Conservation (phyloP, 2,888 invertebrate species). For the Ceramica pisi region DNA sequence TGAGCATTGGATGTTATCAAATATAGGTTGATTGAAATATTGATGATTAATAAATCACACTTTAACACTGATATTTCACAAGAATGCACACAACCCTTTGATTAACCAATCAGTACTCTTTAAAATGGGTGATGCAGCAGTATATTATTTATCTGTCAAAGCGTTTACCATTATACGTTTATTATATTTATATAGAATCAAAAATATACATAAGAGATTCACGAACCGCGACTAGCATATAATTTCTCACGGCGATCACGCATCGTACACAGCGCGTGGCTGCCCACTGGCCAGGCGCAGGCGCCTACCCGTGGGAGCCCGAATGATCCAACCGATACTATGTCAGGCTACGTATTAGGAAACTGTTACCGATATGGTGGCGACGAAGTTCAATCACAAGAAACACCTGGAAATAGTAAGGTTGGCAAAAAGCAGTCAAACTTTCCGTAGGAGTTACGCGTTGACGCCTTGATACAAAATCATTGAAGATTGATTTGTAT, state of each 20-base stretch:
- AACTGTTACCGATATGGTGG: constrained; percentile 69
- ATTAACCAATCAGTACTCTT: background rate
- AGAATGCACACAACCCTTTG: background rate
- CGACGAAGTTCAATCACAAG: constrained; percentile 44
- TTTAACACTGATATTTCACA: constrained; percentile 1
- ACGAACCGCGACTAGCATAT: constrained; percentile 82
- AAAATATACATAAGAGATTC: constrained; percentile 74
- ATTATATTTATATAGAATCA: constrained; percentile 45
- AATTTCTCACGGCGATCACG: constrained; percentile 88
- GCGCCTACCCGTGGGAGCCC: constrained; percentile 80
- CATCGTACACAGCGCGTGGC: constrained; percentile 73
- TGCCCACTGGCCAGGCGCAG: constrained; percentile 70
- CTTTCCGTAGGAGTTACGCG: background rate
- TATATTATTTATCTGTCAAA: constrained; percentile 23
- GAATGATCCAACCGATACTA: constrained; percentile 54
- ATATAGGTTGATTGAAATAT: background rate
- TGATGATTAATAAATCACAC: background rate
- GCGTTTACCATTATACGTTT: constrained; percentile 28
- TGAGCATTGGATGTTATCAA: background rate
- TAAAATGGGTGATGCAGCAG: background rate
- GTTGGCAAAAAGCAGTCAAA: constrained; percentile 5
- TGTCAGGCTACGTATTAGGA: constrained; percentile 63
- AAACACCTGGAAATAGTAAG: constrained; percentile 38
- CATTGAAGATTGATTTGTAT: background rate
- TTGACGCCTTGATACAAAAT: constrained; percentile 4